Conservation (phyloP, 2,888 invertebrate genomes). For the Cheilosia vernalis region DNA sequence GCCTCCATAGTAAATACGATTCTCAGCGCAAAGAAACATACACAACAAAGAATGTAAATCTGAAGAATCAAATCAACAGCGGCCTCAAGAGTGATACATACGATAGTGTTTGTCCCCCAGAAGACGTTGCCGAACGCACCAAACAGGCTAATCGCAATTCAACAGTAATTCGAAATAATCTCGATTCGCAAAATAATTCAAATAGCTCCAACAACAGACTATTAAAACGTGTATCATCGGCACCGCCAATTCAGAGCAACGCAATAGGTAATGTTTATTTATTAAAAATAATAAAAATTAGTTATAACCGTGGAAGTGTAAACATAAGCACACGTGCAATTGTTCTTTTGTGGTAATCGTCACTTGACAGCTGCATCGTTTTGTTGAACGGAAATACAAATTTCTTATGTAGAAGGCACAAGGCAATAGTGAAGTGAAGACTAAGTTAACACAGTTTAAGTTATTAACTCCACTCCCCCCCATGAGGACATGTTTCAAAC, state of each 20-base stretch:
- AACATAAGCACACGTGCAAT: no score
- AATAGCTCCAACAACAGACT: conserved; percentile 80
- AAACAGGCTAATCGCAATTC: conserved; percentile 82
- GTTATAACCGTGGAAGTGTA: no score
- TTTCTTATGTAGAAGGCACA: no score
- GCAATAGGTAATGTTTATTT: conserved; percentile 80
- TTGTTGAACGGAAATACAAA: no score
- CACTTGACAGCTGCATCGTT: no score
- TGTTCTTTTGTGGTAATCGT: no score
- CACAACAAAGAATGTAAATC: conserved; percentile 80
- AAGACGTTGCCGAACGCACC: conserved; percentile 82
- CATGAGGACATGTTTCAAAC: no score
- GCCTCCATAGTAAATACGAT: conserved; percentile 81
- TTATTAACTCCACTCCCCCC: no score
- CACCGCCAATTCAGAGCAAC: conserved; percentile 84
- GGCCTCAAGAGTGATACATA: conserved; percentile 83
- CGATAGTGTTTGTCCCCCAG: conserved; percentile 83
- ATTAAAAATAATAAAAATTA: neutral
- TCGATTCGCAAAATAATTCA: conserved; percentile 75
- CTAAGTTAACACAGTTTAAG: no score
- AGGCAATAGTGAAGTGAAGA: no score
- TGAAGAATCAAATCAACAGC: conserved; percentile 81
- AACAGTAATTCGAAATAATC: conserved; percentile 81
- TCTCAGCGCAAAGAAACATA: conserved; percentile 79
- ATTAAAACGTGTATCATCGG: conserved; percentile 86